Evolutionary conservation across 2,888 invertebrate genomes (phyloP).

Genomic region (Drosophila peninsularis): DNA sequence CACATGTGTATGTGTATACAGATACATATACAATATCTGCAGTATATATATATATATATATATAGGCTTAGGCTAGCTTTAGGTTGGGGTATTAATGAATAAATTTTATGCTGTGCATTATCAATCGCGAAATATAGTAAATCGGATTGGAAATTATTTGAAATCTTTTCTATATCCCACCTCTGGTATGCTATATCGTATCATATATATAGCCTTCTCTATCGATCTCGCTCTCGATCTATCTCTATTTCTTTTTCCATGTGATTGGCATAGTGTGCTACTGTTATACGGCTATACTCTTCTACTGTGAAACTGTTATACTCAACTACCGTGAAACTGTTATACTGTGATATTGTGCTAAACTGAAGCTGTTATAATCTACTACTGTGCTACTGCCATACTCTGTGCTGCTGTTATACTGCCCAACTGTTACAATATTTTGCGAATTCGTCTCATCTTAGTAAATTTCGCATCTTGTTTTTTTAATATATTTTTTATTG

Average conservation of each 20-base stretch:
- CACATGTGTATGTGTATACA: neutral
- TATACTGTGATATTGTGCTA: neutral
- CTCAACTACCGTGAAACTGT: neutral
- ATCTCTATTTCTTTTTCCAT: neutral
- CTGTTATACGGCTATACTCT: neutral
- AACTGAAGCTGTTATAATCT: too few relatives aligned
- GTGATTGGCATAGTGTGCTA: neutral
- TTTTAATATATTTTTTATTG: constrained; percentile 52
- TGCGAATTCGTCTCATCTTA: too few relatives aligned
- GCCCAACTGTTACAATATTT: neutral
- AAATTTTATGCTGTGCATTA: neutral
- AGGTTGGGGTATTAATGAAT: neutral
- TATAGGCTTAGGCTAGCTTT: neutral
- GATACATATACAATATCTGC: too few relatives aligned
- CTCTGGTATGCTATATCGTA: too few relatives aligned
- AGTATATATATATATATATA: too few relatives aligned
- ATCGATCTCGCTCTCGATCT: neutral
- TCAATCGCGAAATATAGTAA: neutral
- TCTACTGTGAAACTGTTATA: neutral
- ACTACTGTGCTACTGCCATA: neutral
- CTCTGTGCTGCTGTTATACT: neutral
- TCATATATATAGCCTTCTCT: too few relatives aligned
- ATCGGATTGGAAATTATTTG: neutral
- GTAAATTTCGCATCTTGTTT: neutral
- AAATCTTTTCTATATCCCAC: neutral